Evolutionary conservation across 1,140 invertebrate species (phyloP).

Genomic region (Formica exsecta): DNA sequence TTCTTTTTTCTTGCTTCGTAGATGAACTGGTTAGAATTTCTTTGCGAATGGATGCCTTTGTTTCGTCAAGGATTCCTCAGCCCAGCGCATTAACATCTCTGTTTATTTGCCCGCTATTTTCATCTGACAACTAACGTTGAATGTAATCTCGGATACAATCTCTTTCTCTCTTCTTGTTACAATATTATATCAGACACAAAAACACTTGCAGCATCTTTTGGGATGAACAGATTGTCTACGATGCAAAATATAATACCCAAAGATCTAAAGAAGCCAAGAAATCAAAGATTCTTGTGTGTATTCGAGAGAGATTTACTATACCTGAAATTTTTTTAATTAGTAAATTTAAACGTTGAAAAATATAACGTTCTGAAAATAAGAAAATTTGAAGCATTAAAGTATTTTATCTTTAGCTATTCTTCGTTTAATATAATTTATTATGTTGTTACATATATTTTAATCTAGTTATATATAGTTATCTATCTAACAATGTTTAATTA

Average conservation of each 20-base stretch:
- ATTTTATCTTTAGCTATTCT: not conserved
- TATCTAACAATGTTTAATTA: not conserved
- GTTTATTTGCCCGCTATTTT: constrained; percentile 38
- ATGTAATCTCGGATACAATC: constrained; percentile 31
- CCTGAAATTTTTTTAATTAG: not conserved
- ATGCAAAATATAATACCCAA: not conserved
- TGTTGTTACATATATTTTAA: not conserved
- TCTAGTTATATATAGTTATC: not conserved
- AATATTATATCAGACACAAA: not conserved
- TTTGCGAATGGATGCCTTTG: constrained; percentile 35
- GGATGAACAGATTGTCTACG: no score
- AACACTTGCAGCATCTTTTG: constrained; percentile 14
- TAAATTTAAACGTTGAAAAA: not conserved
- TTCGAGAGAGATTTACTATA: not conserved
- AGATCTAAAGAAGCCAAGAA: not conserved
- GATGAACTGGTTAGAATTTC: constrained; percentile 29
- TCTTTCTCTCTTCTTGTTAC: not conserved
- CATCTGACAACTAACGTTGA: constrained; percentile 22
- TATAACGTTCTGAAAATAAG: not conserved
- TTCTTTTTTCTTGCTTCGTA: not conserved
- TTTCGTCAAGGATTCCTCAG: constrained; percentile 36
- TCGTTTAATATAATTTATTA: not conserved
- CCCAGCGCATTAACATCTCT: constrained; percentile 24
- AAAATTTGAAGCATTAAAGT: not conserved
- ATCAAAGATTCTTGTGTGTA: not conserved